phyloP scores from a whole-genome alignment of 2,797 vertebrate species.

The Xenopus petersii region DNA sequence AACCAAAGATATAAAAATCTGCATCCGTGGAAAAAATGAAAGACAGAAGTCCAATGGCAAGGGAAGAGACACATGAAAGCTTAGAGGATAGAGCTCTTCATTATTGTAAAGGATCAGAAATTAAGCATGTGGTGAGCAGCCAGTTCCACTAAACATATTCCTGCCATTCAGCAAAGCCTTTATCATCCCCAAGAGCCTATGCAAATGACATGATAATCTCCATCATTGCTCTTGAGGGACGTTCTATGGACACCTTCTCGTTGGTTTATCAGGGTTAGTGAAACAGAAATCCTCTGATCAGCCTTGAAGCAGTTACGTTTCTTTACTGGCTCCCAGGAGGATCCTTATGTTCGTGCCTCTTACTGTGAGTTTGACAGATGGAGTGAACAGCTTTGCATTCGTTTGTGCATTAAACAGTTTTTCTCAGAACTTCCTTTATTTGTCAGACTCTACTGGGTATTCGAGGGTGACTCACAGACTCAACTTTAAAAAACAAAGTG shows the following conservation, averaged over 20 bases:
- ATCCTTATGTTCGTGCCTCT: not conserved
- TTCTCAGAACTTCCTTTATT: not conserved
- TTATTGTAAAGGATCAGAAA: not conserved
- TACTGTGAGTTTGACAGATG: conserved; percentile 1
- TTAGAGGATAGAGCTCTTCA: not conserved
- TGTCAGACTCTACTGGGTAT: not conserved
- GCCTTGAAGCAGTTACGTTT: not conserved
- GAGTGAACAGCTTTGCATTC: not conserved
- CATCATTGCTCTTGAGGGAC: not conserved
- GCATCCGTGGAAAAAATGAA: no score
- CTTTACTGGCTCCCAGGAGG: not conserved
- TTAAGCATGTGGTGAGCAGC: not conserved
- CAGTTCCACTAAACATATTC: not conserved
- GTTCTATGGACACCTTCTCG: not conserved
- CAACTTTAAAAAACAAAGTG: not conserved
- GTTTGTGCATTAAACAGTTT: not conserved
- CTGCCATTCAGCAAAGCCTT: not conserved
- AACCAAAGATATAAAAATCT: no score
- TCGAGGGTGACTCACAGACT: not conserved
- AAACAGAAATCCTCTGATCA: not conserved
- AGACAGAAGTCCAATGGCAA: no score
- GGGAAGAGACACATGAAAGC: no score
- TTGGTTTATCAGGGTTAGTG: not conserved
- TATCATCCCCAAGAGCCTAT: not conserved
- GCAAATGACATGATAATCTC: not conserved